Percentiles rank a stretch among this genome's conserved stretches.
Evolutionary conservation across 2,888 invertebrate genomes (phyloP).

Genomic region (Rhamnusium bicolor): DNA sequence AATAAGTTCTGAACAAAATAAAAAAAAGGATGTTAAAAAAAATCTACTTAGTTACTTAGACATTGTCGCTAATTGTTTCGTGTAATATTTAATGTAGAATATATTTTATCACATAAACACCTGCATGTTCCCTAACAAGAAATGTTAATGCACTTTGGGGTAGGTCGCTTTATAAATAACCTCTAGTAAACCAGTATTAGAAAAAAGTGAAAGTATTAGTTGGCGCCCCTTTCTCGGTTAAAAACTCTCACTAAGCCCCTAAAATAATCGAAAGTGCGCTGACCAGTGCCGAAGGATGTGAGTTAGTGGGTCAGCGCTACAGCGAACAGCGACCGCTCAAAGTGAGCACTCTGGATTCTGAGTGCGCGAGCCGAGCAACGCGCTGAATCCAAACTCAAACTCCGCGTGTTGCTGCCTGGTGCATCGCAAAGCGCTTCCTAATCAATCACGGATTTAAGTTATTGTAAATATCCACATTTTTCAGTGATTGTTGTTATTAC

Average conservation of each 20-base stretch:
- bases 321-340: constrained; percentile 33
- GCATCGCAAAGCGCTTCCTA: constrained; percentile 14
- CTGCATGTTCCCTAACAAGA: background rate
- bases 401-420: constrained; percentile 29
- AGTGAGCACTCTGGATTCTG: constrained; percentile 59
- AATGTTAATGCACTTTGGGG: constrained; percentile 34
- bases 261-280: constrained; percentile 65
- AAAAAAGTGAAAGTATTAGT: constrained; percentile 56
- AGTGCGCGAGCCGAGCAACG: constrained; percentile 54
- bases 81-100: background rate
- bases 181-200: constrained; percentile 6
- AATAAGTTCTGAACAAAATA: no score
- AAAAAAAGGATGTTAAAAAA: no score
- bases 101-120: background rate
- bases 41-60: no score
- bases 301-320: constrained; percentile 70
- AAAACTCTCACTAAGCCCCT: constrained; percentile 39
- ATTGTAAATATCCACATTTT: background rate
- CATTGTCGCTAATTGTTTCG: no score
- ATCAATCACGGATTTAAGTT: constrained; percentile 9
- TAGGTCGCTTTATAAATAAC: constrained; percentile 46
- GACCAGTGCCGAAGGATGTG: constrained; percentile 69
- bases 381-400: constrained; percentile 44
- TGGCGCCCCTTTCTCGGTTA: constrained; percentile 56
- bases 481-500: background rate